Evolutionary conservation across 2,113 vertebrate species (phyloP).

Genomic region (Physeter macrocephalus): DNA sequence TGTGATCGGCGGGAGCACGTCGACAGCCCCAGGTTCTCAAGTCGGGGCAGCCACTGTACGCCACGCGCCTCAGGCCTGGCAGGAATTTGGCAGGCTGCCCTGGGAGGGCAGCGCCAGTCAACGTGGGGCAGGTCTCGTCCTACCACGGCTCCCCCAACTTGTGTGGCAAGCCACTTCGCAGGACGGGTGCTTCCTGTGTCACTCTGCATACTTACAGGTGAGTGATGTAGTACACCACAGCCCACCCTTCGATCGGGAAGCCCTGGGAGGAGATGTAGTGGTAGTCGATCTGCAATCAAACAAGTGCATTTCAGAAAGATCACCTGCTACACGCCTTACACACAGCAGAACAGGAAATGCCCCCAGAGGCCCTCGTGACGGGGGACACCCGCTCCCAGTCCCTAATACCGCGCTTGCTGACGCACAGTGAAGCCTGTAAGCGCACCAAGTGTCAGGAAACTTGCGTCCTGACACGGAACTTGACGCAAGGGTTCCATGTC

Average conservation of each 20-base stretch:
- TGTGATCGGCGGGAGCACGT: background rate
- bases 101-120: rapidly evolving
- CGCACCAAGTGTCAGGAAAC: background rate
- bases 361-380: rapidly evolving
- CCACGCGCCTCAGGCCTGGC: rapidly evolving
- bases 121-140: background rate
- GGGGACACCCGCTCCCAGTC: too few species aligned
- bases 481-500: background rate
- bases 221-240: slow-evolving; percentile 92
- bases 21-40: background rate
- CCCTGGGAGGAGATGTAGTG: slow-evolving; percentile 92
- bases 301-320: rapidly evolving
- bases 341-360: rapidly evolving
- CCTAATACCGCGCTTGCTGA: rapidly evolving
- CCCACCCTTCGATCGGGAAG: slow-evolving; percentile 90
- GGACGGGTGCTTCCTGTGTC: rapidly evolving
- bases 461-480: background rate
- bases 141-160: background rate
- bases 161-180: rapidly evolving
- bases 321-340: rapidly evolving
- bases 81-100: background rate
- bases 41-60: rapidly evolving
- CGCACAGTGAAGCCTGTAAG: rapidly evolving
- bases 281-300: slow-evolving; percentile 87
- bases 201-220: slow-evolving; percentile 84